A percentile compares a stretch with the other conserved stretches of the same genome.
These are phyloP conservation scores for Chaetodon auriga DNA, from an alignment of 2,113 vertebrate genomes.

Conservation along the genomic window DNA sequence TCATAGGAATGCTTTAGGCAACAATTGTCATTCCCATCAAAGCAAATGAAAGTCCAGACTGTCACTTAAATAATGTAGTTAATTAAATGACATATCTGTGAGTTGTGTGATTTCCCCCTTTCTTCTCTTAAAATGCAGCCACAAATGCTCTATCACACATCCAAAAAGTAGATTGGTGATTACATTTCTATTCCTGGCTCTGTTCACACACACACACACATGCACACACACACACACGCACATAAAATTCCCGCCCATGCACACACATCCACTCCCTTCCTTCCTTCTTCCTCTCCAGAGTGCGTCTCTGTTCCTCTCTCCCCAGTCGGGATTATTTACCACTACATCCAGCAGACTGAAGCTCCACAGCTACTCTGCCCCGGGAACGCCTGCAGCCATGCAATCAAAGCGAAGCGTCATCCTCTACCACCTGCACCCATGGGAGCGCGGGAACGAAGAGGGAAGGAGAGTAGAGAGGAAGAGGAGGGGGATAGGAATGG, in stretches of 20 bases:
- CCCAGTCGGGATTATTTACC: slow-evolving; percentile 85
- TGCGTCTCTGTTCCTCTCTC: slow-evolving; percentile 72
- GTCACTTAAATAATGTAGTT: too few species aligned
- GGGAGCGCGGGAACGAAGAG: slow-evolving; percentile 62
- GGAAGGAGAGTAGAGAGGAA: slow-evolving; percentile 42
- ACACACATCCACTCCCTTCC: slow-evolving; percentile 46
- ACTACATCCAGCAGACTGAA: slow-evolving; percentile 75
- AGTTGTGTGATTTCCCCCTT: neutral
- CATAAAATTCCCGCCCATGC: slow-evolving; percentile 20
- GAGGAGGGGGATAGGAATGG: slow-evolving; percentile 33
- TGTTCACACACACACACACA: slow-evolving; percentile 16
- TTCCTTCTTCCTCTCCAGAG: slow-evolving; percentile 63
- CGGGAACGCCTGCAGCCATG: slow-evolving; percentile 82
- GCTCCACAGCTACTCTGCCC: slow-evolving; percentile 74
- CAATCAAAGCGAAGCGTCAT: slow-evolving; percentile 83
- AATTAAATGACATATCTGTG: too few species aligned
- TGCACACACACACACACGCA: slow-evolving; percentile 5
- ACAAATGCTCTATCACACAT: slow-evolving; percentile 12
- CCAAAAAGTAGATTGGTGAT: slow-evolving; percentile 20
- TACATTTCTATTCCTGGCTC: slow-evolving; percentile 1
- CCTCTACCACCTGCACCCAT: slow-evolving; percentile 78
- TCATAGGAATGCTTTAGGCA: slow-evolving; percentile 16
- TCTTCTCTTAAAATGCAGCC: neutral
- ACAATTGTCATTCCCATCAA: slow-evolving; percentile 12
- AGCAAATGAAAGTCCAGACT: slow-evolving; percentile 28